These are phyloP conservation scores for Anastrepha obliqua DNA, from an alignment of 1,140 invertebrate genomes.

Conservation along the genomic window DNA sequence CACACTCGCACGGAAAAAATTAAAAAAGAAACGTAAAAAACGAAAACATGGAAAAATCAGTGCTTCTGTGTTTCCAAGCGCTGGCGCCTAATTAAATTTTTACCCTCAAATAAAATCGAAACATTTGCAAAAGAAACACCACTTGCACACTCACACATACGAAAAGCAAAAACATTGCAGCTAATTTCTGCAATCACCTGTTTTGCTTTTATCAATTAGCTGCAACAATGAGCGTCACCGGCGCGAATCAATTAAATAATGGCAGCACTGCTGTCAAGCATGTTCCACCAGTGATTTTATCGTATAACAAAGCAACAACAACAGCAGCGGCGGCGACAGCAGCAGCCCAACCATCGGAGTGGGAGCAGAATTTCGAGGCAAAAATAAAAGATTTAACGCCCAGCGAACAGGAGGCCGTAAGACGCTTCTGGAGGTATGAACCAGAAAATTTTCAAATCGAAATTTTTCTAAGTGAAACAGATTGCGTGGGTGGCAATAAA, in stretches of 20 bases:
- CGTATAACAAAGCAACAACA: not conserved
- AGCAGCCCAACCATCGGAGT: conserved; percentile 59
- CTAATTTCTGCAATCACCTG: not conserved
- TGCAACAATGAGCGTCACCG: conserved; percentile 18
- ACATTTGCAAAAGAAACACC: not conserved
- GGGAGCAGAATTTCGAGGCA: conserved; percentile 61
- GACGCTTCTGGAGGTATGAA: conserved; percentile 70
- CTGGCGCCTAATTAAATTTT: not conserved
- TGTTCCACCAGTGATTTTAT: conserved; percentile 36
- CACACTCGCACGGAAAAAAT: not conserved
- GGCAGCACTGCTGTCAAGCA: not conserved
- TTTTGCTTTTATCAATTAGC: not conserved
- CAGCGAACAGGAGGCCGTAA: conserved; percentile 71
- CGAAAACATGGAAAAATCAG: not conserved
- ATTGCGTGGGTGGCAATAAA: not conserved
- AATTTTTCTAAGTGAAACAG: not conserved
- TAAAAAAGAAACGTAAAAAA: not conserved
- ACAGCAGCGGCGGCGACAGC: not conserved
- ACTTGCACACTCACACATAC: not conserved
- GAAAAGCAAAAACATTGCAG: not conserved
- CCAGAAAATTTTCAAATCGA: not conserved
- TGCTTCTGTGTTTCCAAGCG: not conserved
- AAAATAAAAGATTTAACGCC: conserved; percentile 70
- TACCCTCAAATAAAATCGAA: not conserved
- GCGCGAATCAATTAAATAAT: conserved; percentile 37